Evolutionary conservation across 1,140 invertebrate genomes (phyloP), one percentile per base, ranked within the genome.

Genomic region (Mesaphorura yosii): DNA sequence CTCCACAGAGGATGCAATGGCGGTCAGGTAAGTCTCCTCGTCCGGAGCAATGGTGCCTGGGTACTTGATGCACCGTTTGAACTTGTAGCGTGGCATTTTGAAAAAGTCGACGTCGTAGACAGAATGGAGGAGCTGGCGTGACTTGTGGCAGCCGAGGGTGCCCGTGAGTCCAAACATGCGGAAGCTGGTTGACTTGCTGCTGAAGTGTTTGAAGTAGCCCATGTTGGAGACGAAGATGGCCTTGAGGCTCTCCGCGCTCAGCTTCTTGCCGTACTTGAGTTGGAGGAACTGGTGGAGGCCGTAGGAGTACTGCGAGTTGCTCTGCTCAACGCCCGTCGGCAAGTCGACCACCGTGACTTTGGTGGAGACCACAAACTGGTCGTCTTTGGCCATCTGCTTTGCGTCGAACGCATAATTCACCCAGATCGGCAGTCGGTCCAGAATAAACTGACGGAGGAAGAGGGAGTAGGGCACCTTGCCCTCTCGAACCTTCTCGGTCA

Each of bases 251-350:
- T 69, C 58, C 12, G 62, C 42, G 0, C 66, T 65, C 0, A 72
- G 25, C 25, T 65, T 65, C n/a, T 66, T 63, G n/a, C 66, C 67
- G 47, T 72, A 68, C 53, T 71, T 71, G 2, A 72, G 53, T 50
- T 72, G 69, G 2, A 72, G 52, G 52, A 72, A 72, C 48, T 72
- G 70, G 48, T 72, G 69, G 1, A 72, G 47, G 1, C 58, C 71
- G 28, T 68, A 64, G 28, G 64, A 65, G 69, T 68, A 72, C 47
- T 70, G 66, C 10, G 65, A 66, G 48, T 64, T 68, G 1, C 53
- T 34, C 51, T 67, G 53, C 44, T 68, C 68, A 17, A 66, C 65
- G n/a, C 71, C 71, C 15, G 70, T 72, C 44, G 69, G 67, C n/a
- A 55, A 55, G 49, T 70, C 68, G 1, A 72, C 45, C 19, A 71